phyloP scores from a whole-genome alignment of 2,888 invertebrate genomes.

The Drosophila greeni region DNA sequence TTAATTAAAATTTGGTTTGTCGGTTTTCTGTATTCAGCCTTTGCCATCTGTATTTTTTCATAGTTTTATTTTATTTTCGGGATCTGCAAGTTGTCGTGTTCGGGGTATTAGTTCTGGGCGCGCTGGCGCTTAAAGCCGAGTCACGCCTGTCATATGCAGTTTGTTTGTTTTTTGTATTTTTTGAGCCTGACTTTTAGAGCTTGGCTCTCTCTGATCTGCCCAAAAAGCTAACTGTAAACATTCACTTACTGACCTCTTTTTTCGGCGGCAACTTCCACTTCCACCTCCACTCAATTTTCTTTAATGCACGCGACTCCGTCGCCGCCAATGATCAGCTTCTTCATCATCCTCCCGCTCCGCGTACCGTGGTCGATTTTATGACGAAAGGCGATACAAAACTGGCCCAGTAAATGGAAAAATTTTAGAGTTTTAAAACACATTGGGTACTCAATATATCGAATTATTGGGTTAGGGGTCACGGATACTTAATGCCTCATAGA shows the following conservation, averaged over 20 bases:
- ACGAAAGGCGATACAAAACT: not conserved
- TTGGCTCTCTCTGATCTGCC: constrained; percentile 59
- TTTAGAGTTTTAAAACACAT: not conserved
- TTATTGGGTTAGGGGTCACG: not conserved
- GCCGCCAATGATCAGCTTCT: constrained; percentile 54
- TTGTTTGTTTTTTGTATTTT: constrained; percentile 37
- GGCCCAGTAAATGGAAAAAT: not conserved
- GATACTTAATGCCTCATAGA: too few relatives aligned
- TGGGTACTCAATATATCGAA: not conserved
- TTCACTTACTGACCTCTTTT: constrained; percentile 74
- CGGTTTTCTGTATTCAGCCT: constrained; percentile 8
- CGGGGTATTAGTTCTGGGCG: constrained; percentile 68
- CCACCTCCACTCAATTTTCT: constrained; percentile 68
- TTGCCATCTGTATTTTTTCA: constrained; percentile 5
- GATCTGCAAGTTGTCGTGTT: constrained; percentile 35
- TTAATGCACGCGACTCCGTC: constrained; percentile 66
- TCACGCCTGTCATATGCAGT: constrained; percentile 70
- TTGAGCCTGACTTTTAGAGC: constrained; percentile 16
- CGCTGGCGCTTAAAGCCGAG: constrained; percentile 50
- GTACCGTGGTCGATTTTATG: constrained; percentile 21
- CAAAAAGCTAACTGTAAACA: constrained; percentile 72
- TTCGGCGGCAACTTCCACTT: constrained; percentile 28
- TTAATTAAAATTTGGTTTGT: constrained; percentile 61
- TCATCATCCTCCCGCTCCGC: constrained; percentile 29
- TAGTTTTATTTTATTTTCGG: constrained; percentile 6